phyloP scores from a whole-genome alignment of 2,888 invertebrate species.

The Torymus aiolomorphi region DNA sequence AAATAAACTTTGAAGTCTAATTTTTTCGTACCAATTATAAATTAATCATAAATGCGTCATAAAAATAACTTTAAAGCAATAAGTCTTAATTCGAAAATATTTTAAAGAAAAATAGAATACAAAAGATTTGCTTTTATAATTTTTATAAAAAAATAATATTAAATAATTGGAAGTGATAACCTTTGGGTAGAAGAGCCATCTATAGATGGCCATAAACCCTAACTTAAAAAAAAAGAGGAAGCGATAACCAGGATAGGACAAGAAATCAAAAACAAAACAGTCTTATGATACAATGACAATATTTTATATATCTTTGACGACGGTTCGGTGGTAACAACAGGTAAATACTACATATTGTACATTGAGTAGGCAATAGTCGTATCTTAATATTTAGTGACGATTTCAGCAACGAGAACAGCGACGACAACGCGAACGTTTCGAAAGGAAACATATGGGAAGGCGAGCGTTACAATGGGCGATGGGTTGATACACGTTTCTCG shows the following conservation, averaged over 20 bases:
- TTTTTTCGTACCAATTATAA: too few relatives aligned
- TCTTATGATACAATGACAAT: slow-evolving; percentile 74
- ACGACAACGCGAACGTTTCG: slow-evolving; percentile 51
- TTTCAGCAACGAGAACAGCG: slow-evolving; percentile 61
- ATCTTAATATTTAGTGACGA: slow-evolving; percentile 71
- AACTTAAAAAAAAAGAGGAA: too few relatives aligned
- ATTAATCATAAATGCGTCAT: too few relatives aligned
- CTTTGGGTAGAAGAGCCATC: too few relatives aligned
- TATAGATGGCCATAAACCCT: too few relatives aligned
- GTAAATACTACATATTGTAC: slow-evolving; percentile 77
- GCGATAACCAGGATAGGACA: neutral
- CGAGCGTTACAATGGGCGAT: slow-evolving; percentile 22
- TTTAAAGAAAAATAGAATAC: too few relatives aligned
- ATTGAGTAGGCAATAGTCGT: slow-evolving; percentile 76
- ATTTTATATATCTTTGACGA: slow-evolving; percentile 76
- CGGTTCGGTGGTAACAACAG: slow-evolving; percentile 76
- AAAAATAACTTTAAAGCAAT: too few relatives aligned
- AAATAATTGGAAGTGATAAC: neutral
- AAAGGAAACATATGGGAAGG: too few relatives aligned
- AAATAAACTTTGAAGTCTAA: too few relatives aligned
- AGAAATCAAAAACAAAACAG: slow-evolving; percentile 49
- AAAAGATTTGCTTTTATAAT: neutral
- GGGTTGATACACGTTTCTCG: slow-evolving; percentile 19
- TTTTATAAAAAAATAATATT: neutral
- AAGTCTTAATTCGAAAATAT: too few relatives aligned